Evolutionary conservation across 1,140 invertebrate species (phyloP).

Genomic region (Episyrphus balteatus): DNA sequence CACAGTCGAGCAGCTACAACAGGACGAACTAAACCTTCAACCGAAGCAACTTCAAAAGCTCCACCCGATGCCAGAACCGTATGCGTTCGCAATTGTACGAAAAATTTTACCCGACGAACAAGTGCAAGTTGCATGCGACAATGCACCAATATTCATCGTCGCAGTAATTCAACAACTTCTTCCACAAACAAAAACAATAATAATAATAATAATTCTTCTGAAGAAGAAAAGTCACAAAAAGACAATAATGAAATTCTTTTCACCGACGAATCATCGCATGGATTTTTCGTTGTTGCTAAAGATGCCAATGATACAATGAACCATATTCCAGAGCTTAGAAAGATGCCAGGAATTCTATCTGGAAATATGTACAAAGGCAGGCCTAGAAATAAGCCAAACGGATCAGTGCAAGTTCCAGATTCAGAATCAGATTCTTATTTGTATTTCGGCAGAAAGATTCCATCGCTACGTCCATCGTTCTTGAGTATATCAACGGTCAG

Average conservation of each 20-base stretch:
- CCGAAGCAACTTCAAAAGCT: conserved; percentile 27
- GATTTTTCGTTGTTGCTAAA: conserved; percentile 30
- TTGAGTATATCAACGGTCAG: conserved; percentile 39
- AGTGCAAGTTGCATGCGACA: conserved; percentile 34
- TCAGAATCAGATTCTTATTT: conserved; percentile 58
- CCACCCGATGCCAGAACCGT: conserved; percentile 27
- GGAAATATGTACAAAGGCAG: conserved; percentile 5
- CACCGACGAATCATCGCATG: conserved; percentile 33
- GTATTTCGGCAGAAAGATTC: conserved; percentile 56
- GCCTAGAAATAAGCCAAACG: conserved; percentile 13
- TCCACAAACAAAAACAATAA: conserved; percentile 5
- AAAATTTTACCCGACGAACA: conserved; percentile 33
- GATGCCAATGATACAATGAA: conserved; percentile 30
- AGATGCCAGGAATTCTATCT: conserved; percentile 6
- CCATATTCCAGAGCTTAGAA: conserved; percentile 23
- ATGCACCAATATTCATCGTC: conserved; percentile 26
- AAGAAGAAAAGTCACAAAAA: conserved; percentile 7
- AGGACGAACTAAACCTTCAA: conserved; percentile 19
- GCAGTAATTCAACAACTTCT: conserved; percentile 18
- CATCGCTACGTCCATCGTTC: conserved; percentile 42
- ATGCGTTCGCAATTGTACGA: conserved; percentile 34
- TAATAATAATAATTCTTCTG: conserved; percentile 3
- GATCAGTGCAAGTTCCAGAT: conserved; percentile 17
- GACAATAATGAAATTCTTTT: conserved; percentile 34
- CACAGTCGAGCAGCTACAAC: conserved; percentile 33